Base-by-base conservation (phyloP, 2,113 vertebrate species). In the Plectropomus leopardus region DNA sequence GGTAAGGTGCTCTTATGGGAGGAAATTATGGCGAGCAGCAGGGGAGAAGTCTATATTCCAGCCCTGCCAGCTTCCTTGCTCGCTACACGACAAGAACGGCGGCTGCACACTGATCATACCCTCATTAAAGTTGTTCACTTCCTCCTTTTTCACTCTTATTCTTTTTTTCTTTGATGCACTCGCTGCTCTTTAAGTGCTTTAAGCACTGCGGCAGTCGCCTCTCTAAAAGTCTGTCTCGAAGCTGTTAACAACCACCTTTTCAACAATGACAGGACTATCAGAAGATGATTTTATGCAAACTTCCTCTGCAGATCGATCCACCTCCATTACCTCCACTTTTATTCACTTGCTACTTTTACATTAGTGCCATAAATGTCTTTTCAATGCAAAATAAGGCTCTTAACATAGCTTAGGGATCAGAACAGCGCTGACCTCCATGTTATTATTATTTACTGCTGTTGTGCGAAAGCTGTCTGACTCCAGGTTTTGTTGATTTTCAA, bases 391-490 rank as follows among this genome's bases (percentile, higher is more conserved):
- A 80, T 88, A 88, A 80, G 76, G 87, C 80, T 88, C 61, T 89
- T 85, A 83, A 78, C 71, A 75, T 60, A 82, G 80, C 82, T 90
- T 76, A 54, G 80, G 86, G 91, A 90, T 93, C 89, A 91, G 89
- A 90, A 60, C 74, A 70, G 63, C 83, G 50, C 58, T 81, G 78
- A 81, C 70, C 44, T 54, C 44, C 63, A 24, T 58, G 44, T 82
- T 77, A 84, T 79, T 82, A 85, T 72, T 78, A 81, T 85, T 82
- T 59, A 78, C 40, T 30, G 21, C 55, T 45, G 19, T 30, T 3
- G 3, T 50, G 58, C 36, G 53, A 80, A 75, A 86, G 72, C 14
- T 28, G 26, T 28, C 32, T 16, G 44, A 48, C 28, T 24, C 3
- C 8, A 17, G 36, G 21, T 13, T 76, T 28, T 23, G 17, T 24